phyloP scores from a whole-genome alignment of 2,113 vertebrate genomes.

The Cyprinodon variegatus region DNA sequence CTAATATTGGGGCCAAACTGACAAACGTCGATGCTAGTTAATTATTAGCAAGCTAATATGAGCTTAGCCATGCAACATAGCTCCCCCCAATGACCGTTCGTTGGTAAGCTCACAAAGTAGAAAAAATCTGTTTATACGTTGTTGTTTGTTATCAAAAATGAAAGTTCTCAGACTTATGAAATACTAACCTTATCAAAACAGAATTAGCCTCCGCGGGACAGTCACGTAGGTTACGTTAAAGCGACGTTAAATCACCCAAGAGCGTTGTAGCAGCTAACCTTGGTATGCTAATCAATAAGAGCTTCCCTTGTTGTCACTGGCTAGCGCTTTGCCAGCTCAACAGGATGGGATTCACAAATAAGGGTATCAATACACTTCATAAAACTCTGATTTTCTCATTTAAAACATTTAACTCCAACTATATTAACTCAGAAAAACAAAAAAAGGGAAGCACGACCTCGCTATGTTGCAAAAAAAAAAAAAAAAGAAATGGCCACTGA shows the following conservation, averaged over 20 bases:
- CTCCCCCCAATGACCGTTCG: constrained; percentile 38
- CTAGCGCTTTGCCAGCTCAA: constrained; percentile 48
- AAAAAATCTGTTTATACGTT: constrained; percentile 33
- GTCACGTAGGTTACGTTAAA: constrained; percentile 58
- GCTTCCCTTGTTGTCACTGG: constrained; percentile 51
- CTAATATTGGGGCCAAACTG: background rate
- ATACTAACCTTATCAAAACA: constrained; percentile 25
- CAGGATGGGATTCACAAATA: constrained; percentile 13
- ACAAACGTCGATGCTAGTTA: constrained; percentile 32
- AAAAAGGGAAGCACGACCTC: constrained; percentile 51
- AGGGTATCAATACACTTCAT: background rate
- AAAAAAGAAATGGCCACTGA: constrained; percentile 80
- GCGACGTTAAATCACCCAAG: constrained; percentile 65
- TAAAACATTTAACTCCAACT: constrained; percentile 3
- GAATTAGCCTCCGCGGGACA: constrained; percentile 30
- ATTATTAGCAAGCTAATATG: constrained; percentile 56
- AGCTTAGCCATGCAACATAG: constrained; percentile 48
- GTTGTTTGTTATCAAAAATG: background rate
- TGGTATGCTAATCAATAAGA: constrained; percentile 67
- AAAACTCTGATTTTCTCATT: background rate
- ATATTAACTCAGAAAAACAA: constrained; percentile 33
- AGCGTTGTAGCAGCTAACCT: constrained; percentile 63
- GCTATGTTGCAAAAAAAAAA: constrained; percentile 74
- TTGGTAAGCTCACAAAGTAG: constrained; percentile 37
- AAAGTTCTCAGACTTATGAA: background rate